These are phyloP conservation scores for Oplegnathus fasciatus DNA, from an alignment of 2,113 vertebrate genomes.

Conservation along the genomic window DNA sequence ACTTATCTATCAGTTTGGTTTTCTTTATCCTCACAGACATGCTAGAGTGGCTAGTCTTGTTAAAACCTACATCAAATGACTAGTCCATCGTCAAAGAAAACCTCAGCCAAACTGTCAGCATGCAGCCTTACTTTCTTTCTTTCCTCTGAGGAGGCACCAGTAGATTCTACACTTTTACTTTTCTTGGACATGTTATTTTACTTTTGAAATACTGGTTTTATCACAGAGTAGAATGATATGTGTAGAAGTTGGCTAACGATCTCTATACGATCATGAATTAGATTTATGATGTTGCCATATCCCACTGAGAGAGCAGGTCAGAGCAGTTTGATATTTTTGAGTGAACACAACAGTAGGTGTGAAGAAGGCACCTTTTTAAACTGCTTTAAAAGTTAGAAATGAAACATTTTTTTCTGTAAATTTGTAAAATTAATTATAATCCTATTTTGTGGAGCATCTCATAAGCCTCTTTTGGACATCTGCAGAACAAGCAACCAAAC, in stretches of 20 bases:
- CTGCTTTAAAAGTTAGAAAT: slow-evolving; percentile 2
- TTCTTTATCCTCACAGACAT: background rate
- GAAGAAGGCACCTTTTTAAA: background rate
- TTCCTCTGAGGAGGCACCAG: background rate
- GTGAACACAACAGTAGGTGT: slow-evolving; percentile 2
- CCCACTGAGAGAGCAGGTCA: slow-evolving; percentile 15
- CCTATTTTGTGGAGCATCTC: background rate
- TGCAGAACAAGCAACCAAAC: background rate
- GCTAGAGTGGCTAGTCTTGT: background rate
- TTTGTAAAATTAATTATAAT: background rate
- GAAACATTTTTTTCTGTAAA: background rate
- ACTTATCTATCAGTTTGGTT: background rate
- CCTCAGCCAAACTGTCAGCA: background rate
- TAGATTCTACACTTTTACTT: background rate
- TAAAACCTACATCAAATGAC: background rate
- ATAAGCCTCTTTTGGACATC: background rate
- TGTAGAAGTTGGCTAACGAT: slow-evolving; percentile 10
- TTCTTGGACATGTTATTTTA: slow-evolving; percentile 22
- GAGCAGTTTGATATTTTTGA: slow-evolving; percentile 37
- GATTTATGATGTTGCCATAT: slow-evolving; percentile 41
- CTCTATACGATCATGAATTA: slow-evolving; percentile 39
- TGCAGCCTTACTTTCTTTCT: background rate
- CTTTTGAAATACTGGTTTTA: slow-evolving; percentile 40
- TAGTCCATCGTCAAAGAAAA: background rate
- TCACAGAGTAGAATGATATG: background rate